Base-by-base conservation (phyloP, 2,113 vertebrate species). In the Poicephalus meyeri region DNA sequence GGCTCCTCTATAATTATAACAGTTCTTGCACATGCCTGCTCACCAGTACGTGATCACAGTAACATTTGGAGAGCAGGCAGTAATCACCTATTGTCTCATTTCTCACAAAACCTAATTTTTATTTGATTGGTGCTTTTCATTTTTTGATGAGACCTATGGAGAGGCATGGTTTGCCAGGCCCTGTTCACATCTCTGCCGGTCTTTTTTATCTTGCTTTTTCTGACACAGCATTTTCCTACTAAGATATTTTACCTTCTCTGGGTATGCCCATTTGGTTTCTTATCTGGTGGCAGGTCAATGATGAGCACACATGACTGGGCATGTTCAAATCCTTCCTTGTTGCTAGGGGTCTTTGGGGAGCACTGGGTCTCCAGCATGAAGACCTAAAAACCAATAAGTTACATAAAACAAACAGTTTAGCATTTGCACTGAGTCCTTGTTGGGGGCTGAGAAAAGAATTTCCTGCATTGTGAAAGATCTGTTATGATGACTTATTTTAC, bases 331-430 rank as follows among this genome's bases (percentile, higher is more conserved):
- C 99, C 99, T 49, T 99, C 99, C 92, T 99, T 99, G 97, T 98
- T 99, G 98, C 98, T 99, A 39, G 99, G 99, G 0, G 99, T 99
- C 98, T 99, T 99, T 8, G 99, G 99, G 20, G 99, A 99, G 86
- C 99, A 99, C 95, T 99, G 99, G 8, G 98, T 99, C 92, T 99
- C 99, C 95, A 99, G 95, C 99, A 99, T 99, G 46, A 99, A 99
- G 37, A 99, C 99, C 99, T 99, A 95, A 17, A 86, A 69, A 76
- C 56, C 10, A 90, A 13, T 13, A 88, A 49, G 33, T 92, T 46
- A 70, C 18, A 80, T 7, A 42, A 88, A 79, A 9, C 3, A 41
- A 29, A 46, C 33, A 53, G 37, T 28, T 94, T 53, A 93, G 25
- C 19, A 12, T 24, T 29, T 26, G 25, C 24, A 3, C 11, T 26